phyloP scores from a whole-genome alignment of 64 coral and sea anemone species.

The Acropora tenuis region DNA sequence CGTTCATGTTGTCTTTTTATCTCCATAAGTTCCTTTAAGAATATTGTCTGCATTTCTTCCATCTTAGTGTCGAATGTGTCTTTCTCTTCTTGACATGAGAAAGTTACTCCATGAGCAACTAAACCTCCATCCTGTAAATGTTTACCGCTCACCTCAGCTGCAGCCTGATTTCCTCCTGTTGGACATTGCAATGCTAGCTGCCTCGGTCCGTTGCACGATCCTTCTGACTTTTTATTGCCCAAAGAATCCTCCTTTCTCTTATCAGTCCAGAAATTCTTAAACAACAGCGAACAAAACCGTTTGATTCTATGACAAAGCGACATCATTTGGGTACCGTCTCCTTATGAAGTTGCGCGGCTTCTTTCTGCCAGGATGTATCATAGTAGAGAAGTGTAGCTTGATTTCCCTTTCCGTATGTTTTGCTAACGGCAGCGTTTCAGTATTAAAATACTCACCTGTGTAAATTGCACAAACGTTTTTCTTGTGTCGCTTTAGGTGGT shows the following conservation, averaged over 20 bases:
- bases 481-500: conserved; percentile 25
- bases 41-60: conserved; percentile 74
- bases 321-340: conserved; percentile 42
- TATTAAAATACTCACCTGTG: background rate
- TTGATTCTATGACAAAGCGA: conserved; percentile 89
- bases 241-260: conserved; percentile 27
- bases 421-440: background rate
- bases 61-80: conserved; percentile 80
- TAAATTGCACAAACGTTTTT: background rate
- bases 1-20: conserved; percentile 83
- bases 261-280: conserved; percentile 31
- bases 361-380: conserved; percentile 6
- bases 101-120: conserved; percentile 75
- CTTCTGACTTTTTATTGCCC: background rate
- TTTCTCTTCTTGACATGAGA: conserved; percentile 75
- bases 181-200: conserved; percentile 16
- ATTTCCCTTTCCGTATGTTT: background rate
- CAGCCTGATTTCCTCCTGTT: conserved; percentile 10
- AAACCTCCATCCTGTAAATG: background rate
- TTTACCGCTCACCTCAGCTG: background rate
- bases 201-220: background rate
- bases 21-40: conserved; percentile 82
- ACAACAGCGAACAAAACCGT: conserved; percentile 53
- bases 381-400: background rate
- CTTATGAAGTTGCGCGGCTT: background rate